Conservation (phyloP, 2,888 invertebrate species). For the Scaptodrosophila latifasciaeformis region DNA sequence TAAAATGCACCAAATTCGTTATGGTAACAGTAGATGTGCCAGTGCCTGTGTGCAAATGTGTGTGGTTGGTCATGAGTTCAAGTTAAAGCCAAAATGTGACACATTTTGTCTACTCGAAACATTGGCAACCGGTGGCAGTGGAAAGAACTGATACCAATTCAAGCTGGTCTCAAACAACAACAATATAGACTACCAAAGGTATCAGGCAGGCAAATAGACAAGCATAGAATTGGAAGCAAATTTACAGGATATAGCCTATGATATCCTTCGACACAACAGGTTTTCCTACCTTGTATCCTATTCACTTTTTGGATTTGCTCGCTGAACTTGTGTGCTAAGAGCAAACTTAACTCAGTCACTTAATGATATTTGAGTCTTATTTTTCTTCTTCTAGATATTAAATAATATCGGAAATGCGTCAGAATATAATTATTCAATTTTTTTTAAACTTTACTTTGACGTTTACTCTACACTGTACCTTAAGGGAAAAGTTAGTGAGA, state of each 20-base stretch:
- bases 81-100: slow-evolving; percentile 42
- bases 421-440: too few species aligned
- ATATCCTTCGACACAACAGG: slow-evolving; percentile 57
- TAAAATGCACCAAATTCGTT: neutral
- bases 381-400: too few species aligned
- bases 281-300: slow-evolving; percentile 13
- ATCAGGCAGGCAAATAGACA: slow-evolving; percentile 2
- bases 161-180: slow-evolving; percentile 21
- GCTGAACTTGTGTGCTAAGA: slow-evolving; percentile 49
- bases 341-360: slow-evolving; percentile 50
- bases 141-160: neutral
- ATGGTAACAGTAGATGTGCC: neutral
- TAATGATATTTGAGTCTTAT: too few species aligned
- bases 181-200: slow-evolving; percentile 37
- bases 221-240: slow-evolving; percentile 46
- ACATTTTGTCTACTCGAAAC: slow-evolving; percentile 36
- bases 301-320: slow-evolving; percentile 35
- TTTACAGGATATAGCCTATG: slow-evolving; percentile 64
- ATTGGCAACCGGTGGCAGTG: too few species aligned
- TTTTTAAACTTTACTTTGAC: too few species aligned
- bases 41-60: neutral
- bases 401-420: too few species aligned
- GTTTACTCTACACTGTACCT: too few species aligned
- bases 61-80: too few species aligned
- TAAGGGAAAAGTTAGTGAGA: too few species aligned